Conservation (phyloP, 2,797 vertebrate genomes). For the Chiroxiphia lanceolata region DNA sequence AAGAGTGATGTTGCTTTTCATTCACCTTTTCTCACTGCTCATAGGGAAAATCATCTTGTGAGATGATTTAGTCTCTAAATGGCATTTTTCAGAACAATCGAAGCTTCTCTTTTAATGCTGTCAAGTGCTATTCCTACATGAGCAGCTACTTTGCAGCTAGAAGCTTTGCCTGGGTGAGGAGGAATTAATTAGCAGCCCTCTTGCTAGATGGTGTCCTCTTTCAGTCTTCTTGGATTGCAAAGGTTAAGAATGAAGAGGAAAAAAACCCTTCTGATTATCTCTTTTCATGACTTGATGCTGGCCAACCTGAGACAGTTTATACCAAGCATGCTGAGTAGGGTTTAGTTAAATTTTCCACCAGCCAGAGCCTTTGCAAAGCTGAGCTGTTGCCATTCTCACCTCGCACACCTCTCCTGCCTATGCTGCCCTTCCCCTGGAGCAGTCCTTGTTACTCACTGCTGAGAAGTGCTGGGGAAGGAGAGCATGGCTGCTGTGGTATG, state of each 20-base stretch:
- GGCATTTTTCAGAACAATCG: background rate
- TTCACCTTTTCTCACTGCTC: background rate
- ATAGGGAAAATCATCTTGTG: background rate
- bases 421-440: background rate
- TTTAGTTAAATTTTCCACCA: background rate
- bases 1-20: background rate
- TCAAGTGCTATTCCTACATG: background rate
- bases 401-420: rapidly evolving
- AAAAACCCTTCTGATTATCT: background rate
- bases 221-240: conserved; percentile 61
- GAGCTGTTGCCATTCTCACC: background rate
- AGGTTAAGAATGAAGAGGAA: background rate
- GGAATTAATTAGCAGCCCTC: conserved; percentile 47
- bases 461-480: background rate
- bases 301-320: background rate
- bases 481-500: rapidly evolving
- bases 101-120: background rate
- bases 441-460: rapidly evolving
- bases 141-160: background rate
- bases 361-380: background rate
- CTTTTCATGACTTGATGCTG: background rate
- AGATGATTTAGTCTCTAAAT: background rate
- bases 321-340: background rate
- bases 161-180: background rate
- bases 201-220: conserved; percentile 51